Evolutionary conservation across 2,797 vertebrate species (phyloP).

Genomic region (Anguilla obscura): DNA sequence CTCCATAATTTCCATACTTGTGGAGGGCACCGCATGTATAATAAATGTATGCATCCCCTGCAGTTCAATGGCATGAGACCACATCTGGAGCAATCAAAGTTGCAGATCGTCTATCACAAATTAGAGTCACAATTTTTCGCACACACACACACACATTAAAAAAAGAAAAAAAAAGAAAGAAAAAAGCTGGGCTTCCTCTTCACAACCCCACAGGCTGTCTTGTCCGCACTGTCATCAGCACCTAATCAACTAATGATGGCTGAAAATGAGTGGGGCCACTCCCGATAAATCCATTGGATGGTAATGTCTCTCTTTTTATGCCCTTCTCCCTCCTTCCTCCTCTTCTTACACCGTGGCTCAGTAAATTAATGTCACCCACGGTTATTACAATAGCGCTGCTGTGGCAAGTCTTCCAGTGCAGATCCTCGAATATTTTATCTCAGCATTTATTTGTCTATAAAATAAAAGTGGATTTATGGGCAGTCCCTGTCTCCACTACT

Average conservation of each 20-base stretch:
- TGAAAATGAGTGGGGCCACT: conserved; percentile 80
- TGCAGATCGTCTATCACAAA: neutral
- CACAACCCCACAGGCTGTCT: conserved; percentile 64
- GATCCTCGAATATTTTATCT: conserved; percentile 81
- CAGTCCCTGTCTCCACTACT: conserved; percentile 64
- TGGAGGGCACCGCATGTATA: neutral
- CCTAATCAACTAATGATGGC: conserved; percentile 86
- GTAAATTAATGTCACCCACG: conserved; percentile 77
- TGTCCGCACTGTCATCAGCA: conserved; percentile 75
- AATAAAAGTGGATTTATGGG: conserved; percentile 80
- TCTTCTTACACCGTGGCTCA: conserved; percentile 73
- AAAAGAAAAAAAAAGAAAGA: neutral
- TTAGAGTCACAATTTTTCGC: conserved; percentile 1
- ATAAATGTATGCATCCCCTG: neutral
- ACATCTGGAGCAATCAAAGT: conserved; percentile 1
- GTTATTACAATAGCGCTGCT: conserved; percentile 74
- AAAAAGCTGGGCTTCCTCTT: conserved; percentile 63
- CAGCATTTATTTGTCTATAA: conserved; percentile 87
- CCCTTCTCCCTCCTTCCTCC: conserved; percentile 72
- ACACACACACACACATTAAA: no score
- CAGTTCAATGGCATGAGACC: neutral
- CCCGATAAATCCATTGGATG: conserved; percentile 78
- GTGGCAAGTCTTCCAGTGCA: conserved; percentile 73
- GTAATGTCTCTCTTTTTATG: conserved; percentile 82
- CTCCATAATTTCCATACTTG: neutral